phyloP scores from a whole-genome alignment of 2,113 vertebrate genomes.

The Syngnathus floridae region DNA sequence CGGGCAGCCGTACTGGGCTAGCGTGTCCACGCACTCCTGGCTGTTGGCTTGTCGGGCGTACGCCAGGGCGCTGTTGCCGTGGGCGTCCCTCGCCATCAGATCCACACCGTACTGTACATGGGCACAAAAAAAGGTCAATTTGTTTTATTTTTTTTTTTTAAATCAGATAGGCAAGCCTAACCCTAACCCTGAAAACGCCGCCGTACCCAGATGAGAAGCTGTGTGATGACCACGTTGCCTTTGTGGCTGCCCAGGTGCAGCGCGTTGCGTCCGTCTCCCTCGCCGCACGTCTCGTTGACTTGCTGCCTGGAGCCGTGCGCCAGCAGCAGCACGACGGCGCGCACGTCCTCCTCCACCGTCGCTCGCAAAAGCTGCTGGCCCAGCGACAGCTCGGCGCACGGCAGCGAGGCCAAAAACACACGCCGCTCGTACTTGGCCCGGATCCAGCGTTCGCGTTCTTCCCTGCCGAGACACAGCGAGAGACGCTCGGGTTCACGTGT shows the following conservation, averaged over 20 bases:
- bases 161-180: too few species aligned
- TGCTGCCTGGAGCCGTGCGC: constrained; percentile 86
- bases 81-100: constrained; percentile 85
- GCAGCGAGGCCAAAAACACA: constrained; percentile 81
- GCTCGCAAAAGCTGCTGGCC: constrained; percentile 87
- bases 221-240: constrained; percentile 84
- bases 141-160: too few species aligned
- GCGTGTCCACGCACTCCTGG: constrained; percentile 85
- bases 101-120: constrained; percentile 91
- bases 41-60: constrained; percentile 88
- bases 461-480: constrained; percentile 65
- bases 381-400: constrained; percentile 77
- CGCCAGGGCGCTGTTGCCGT: constrained; percentile 88
- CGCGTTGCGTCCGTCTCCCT: constrained; percentile 85
- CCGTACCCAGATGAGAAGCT: constrained; percentile 93
- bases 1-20: constrained; percentile 92
- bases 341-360: constrained; percentile 85
- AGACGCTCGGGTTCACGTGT: background rate
- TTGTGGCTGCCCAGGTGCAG: constrained; percentile 89
- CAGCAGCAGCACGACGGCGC: constrained; percentile 83
- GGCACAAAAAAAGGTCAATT: too few species aligned
- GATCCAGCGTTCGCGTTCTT: constrained; percentile 96
- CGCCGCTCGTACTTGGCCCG: constrained; percentile 95
- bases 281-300: constrained; percentile 93
- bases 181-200: background rate